Evolutionary conservation across 2,888 invertebrate species (phyloP), one percentile per base, ranked within the genome.

Genomic region (Philhelius pedissequus): DNA sequence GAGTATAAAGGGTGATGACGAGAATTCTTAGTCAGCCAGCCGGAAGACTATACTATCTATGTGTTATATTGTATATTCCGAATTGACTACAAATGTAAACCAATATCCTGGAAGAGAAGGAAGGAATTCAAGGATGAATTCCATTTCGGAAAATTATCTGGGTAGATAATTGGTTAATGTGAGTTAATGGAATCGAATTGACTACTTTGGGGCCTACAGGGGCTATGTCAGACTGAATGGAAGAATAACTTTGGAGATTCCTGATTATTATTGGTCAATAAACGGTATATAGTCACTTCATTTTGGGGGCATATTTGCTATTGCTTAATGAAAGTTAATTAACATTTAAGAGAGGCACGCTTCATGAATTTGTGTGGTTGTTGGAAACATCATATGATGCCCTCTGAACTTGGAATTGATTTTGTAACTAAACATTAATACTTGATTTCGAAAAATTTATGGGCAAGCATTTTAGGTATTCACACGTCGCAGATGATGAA

Each of bases 131-230:
- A 80, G 79, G 84, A 84, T 79, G 70, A 56, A 75, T 76, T 71
- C 75, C 71, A 75, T 80, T 80, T 84, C 45, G 60, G 84, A 76
- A 74, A 83, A 80, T 84, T 76, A 84, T 84, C 75, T 62, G 68
- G 80, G 84, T 80, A 64, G 64, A 64, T 64, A 84, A 84, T 80
- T 84, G 80, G 84, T 80, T 84, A 84, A 84, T 84, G 84, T 71
- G 75, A 80, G 84, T 76, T 80, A 80, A 84, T 84, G 84, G 80
- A 76, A 68, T 84, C 68, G 75, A 80, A 60, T 84, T 66, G 75
- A 64, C 69, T 56, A 32, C 58, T 35, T 35, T 48, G 27, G 25
- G 45, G 32, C 25, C 20, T 30, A 18, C 18, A 30, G 52, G 6
- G 18, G 15, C 50, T 50, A n/a, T 35, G 25, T n/a, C 15, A 27